A percentile compares a stretch with the other conserved stretches of the same genome.
Evolutionary conservation across 2,113 vertebrate genomes (phyloP).

Genomic region (Trichechus manatus): DNA sequence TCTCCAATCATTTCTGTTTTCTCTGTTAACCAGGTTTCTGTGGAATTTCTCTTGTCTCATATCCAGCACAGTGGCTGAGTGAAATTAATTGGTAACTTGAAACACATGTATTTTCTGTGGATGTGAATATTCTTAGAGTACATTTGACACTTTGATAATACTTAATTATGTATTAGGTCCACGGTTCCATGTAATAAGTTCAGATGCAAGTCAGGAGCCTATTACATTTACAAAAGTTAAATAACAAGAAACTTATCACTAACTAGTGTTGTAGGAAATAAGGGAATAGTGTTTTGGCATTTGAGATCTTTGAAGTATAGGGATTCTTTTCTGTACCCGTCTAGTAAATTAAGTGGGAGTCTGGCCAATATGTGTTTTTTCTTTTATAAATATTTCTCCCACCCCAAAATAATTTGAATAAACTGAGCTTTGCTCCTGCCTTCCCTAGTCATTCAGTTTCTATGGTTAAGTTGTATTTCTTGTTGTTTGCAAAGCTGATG

Average conservation of each 20-base stretch:
- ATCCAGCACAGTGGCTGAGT: constrained; percentile 21
- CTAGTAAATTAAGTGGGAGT: constrained; percentile 19
- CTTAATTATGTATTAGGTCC: constrained; percentile 70
- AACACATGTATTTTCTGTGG: constrained; percentile 56
- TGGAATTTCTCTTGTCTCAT: not conserved
- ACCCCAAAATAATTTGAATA: constrained; percentile 6
- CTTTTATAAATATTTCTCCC: constrained; percentile 61
- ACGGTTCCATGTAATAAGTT: constrained; percentile 54
- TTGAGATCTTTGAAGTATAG: not conserved
- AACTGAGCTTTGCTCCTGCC: constrained; percentile 41
- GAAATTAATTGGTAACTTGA: constrained; percentile 72
- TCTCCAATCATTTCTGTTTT: not conserved
- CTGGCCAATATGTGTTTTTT: not conserved
- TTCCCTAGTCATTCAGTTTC: constrained; percentile 54
- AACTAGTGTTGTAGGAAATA: constrained; percentile 31
- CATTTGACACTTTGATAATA: constrained; percentile 67
- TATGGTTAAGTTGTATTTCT: constrained; percentile 77
- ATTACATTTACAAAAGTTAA: constrained; percentile 13
- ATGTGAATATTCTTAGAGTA: constrained; percentile 60
- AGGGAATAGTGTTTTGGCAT: constrained; percentile 39
- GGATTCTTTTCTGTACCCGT: constrained; percentile 36
- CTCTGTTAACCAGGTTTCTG: not conserved
- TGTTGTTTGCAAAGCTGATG: constrained; percentile 75
- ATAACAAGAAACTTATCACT: constrained; percentile 28
- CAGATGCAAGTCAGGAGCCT: constrained; percentile 33